These are phyloP conservation scores for Cerastis rubricosa DNA, from an alignment of 2,888 invertebrate species.

Conservation along the genomic window DNA sequence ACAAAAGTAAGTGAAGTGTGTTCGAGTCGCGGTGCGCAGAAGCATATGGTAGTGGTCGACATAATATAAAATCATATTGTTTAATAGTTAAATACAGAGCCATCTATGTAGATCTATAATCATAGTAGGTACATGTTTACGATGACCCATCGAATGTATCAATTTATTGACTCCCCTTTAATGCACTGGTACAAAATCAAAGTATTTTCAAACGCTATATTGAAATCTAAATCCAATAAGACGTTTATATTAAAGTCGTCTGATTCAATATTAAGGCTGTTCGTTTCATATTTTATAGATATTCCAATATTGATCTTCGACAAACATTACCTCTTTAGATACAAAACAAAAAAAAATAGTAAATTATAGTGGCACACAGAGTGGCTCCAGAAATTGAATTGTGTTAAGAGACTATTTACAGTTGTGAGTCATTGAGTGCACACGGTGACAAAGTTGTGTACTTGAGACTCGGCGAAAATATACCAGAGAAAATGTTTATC, in stretches of 20 bases:
- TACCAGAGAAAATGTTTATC: conserved; percentile 63
- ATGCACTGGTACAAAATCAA: conserved; percentile 88
- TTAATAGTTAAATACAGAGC: conserved; percentile 90
- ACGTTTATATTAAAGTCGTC: conserved; percentile 82
- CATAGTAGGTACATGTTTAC: conserved; percentile 77
- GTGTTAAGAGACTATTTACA: conserved; percentile 73
- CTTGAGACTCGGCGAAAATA: conserved; percentile 50
- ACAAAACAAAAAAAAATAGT: conserved; percentile 84
- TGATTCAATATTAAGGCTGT: conserved; percentile 81
- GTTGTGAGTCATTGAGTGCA: conserved; percentile 72
- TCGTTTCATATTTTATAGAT: conserved; percentile 83
- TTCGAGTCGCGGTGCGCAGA: conserved; percentile 74
- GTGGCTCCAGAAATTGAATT: conserved; percentile 78
- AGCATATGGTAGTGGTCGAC: conserved; percentile 73
- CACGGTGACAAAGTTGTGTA: conserved; percentile 70
- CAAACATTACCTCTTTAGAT: conserved; percentile 86
- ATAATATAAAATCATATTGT: conserved; percentile 82
- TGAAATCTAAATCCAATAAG: conserved; percentile 77
- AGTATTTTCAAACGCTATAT: conserved; percentile 79
- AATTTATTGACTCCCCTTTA: conserved; percentile 76
- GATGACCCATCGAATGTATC: conserved; percentile 72
- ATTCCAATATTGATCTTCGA: conserved; percentile 80
- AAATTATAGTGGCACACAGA: conserved; percentile 82
- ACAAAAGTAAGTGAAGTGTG: conserved; percentile 89
- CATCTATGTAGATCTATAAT: conserved; percentile 84